phyloP scores from a whole-genome alignment of 1,140 invertebrate genomes.

The Rhopalosiphum maidis region DNA sequence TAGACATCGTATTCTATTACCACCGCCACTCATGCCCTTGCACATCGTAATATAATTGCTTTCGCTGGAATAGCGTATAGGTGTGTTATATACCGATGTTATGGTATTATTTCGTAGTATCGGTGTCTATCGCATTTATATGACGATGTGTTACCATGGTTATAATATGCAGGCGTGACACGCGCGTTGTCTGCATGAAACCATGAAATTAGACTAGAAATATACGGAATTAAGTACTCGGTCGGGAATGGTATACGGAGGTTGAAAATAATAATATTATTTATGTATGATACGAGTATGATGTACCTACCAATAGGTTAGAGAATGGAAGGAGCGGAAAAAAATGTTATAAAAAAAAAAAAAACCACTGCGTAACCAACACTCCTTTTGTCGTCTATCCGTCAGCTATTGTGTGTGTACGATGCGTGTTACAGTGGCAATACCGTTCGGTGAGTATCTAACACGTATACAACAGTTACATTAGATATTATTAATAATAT shows the following conservation, averaged over 20 bases:
- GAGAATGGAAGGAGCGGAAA: background rate
- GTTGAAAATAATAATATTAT: constrained; percentile 21
- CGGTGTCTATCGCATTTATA: background rate
- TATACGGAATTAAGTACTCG: background rate
- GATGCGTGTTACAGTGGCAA: background rate
- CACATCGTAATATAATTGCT: background rate
- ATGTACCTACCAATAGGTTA: background rate
- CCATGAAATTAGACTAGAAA: constrained; percentile 44
- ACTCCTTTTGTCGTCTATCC: background rate
- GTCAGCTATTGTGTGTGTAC: background rate
- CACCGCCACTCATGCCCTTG: too few species aligned
- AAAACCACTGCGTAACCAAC: background rate
- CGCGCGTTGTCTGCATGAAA: background rate
- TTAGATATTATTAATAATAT: background rate
- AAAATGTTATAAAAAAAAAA: background rate
- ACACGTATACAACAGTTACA: background rate
- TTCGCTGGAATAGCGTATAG: background rate
- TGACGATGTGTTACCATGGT: constrained; percentile 24
- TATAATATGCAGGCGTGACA: constrained; percentile 40
- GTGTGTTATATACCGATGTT: background rate
- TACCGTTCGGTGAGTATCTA: background rate
- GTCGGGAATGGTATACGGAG: background rate
- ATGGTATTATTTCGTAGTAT: background rate
- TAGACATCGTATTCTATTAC: background rate
- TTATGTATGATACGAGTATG: background rate